Evolutionary conservation across 2,888 invertebrate species (phyloP).

Genomic region (Zootermopsis nevadensis): DNA sequence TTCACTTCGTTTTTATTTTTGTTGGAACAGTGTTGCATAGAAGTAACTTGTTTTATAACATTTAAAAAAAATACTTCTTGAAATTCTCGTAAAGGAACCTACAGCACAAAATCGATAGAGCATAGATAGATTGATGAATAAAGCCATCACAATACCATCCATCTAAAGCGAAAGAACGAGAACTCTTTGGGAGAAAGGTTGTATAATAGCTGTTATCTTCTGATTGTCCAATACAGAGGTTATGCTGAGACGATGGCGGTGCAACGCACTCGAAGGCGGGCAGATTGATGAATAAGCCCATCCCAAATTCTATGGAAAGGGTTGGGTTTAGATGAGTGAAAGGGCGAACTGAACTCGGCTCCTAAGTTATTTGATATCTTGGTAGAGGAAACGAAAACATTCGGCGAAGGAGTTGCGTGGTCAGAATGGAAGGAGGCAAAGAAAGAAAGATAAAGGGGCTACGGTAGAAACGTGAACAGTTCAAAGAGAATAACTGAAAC

Average conservation of each 20-base stretch:
- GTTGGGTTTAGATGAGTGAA: not conserved
- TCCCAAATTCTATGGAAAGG: not conserved
- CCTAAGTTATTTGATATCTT: slow-evolving; percentile 2
- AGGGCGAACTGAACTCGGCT: not conserved
- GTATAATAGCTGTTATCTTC: slow-evolving; percentile 9
- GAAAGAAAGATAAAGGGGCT: not conserved
- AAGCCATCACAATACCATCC: too few species aligned
- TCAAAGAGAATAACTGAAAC: slow-evolving; percentile 15
- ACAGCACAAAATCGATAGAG: not conserved
- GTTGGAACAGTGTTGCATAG: too few species aligned
- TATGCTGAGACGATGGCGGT: not conserved
- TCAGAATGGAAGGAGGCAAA: not conserved
- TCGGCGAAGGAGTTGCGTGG: not conserved
- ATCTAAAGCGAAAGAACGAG: too few species aligned
- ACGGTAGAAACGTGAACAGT: not conserved
- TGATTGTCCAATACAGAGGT: not conserved
- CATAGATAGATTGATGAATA: not conserved
- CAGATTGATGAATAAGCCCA: slow-evolving; percentile 12
- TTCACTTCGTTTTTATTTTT: too few species aligned
- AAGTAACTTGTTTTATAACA: too few species aligned
- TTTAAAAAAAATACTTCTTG: too few species aligned
- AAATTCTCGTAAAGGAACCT: not conserved
- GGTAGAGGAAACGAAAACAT: not conserved
- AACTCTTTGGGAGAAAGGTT: not conserved
- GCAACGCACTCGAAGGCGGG: not conserved